phyloP scores from a whole-genome alignment of 2,888 invertebrate species.

The Eulithis testata region DNA sequence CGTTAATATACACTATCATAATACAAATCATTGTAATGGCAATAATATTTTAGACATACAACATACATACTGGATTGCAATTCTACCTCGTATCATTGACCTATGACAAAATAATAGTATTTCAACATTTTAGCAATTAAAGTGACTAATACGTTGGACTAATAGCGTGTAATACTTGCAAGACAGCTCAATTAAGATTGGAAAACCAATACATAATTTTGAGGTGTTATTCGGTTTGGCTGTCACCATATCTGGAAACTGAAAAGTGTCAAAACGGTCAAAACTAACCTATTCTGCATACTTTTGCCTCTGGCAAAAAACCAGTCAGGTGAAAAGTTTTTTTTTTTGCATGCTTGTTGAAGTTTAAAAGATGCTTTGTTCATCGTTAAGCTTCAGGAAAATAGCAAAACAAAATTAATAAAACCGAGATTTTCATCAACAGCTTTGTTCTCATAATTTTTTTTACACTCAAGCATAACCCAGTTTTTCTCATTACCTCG shows the following conservation, averaged over 20 bases:
- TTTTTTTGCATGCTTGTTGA: not conserved
- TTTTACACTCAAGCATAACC: slow-evolving; percentile 41
- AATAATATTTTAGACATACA: slow-evolving; percentile 12
- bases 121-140: not conserved
- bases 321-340: not conserved
- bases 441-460: slow-evolving; percentile 34
- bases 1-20: slow-evolving; percentile 14
- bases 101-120: not conserved
- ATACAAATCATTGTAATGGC: slow-evolving; percentile 13
- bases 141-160: too few species aligned
- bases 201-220: not conserved
- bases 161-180: too few species aligned
- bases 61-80: slow-evolving; percentile 1
- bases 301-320: not conserved
- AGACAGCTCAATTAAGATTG: not conserved
- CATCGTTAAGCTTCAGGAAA: slow-evolving; percentile 14
- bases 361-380: slow-evolving; percentile 1
- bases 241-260: not conserved
- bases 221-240: not conserved
- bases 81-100: not conserved
- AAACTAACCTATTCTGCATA: too few species aligned
- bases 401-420: slow-evolving; percentile 24
- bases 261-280: too few species aligned
- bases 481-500: slow-evolving; percentile 59
- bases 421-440: slow-evolving; percentile 30